Evolutionary conservation across 2,797 vertebrate species (phyloP).

Genomic region (Ateles fusciceps): DNA sequence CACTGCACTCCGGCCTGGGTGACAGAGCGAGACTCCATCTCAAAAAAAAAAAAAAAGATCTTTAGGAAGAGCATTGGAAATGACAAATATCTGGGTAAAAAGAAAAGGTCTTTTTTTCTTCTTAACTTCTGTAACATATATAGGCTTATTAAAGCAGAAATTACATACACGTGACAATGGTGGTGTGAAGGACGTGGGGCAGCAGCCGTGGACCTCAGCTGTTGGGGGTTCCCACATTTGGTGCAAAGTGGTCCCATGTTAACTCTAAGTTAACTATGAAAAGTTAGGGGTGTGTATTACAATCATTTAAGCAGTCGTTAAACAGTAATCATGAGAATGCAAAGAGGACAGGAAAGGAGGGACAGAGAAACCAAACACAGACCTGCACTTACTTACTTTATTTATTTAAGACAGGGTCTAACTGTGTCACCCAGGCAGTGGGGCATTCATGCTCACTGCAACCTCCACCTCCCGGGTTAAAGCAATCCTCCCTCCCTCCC

Average conservation of each 20-base stretch:
- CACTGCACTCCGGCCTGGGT: too few species aligned
- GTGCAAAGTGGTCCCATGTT: neutral
- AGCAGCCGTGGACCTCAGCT: accelerated
- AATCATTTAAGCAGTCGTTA: neutral
- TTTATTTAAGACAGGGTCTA: too few species aligned
- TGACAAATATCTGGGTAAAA: neutral
- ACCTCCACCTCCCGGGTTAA: too few species aligned
- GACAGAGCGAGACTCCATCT: too few species aligned
- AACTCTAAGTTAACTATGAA: neutral
- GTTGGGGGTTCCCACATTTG: neutral
- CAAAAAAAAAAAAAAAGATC: neutral
- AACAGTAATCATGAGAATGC: neutral
- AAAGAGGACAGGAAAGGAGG: neutral
- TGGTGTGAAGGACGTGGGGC: accelerated
- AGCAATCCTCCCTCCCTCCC: too few species aligned
- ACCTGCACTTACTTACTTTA: too few species aligned
- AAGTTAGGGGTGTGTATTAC: neutral
- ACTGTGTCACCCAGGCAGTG: too few species aligned
- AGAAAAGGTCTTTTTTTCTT: neutral
- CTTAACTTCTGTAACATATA: neutral
- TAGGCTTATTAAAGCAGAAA: neutral
- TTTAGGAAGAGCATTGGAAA: neutral
- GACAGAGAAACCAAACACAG: neutral
- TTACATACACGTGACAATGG: accelerated
- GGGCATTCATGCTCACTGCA: too few species aligned